phyloP scores from a whole-genome alignment of 2,797 vertebrate genomes.

The Australoheros facetus region DNA sequence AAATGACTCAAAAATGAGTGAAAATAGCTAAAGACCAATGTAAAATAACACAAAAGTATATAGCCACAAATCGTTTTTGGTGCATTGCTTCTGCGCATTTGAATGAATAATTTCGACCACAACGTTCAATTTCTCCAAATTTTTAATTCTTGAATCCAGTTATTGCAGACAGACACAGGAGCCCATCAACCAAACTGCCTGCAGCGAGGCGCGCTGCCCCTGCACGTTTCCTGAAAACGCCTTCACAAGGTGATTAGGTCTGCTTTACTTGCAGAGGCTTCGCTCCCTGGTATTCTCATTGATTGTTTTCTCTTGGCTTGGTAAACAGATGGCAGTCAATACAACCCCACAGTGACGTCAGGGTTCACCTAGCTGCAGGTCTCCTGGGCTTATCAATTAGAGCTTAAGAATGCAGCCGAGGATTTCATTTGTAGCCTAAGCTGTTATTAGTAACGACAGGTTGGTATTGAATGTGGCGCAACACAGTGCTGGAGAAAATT shows the following conservation, averaged over 20 bases:
- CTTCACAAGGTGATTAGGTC: conserved; percentile 56
- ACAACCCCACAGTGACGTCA: conserved; percentile 60
- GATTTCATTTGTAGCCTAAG: conserved; percentile 59
- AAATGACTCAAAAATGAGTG: neutral
- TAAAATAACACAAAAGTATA: neutral
- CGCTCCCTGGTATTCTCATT: conserved; percentile 54
- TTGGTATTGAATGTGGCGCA: conserved; percentile 67
- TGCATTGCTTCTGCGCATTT: neutral
- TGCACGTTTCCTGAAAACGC: conserved; percentile 13
- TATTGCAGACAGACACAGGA: neutral
- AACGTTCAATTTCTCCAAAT: neutral
- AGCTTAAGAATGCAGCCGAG: conserved; percentile 59
- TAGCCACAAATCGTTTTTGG: conserved; percentile 2
- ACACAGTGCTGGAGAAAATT: conserved; percentile 65
- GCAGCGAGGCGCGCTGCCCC: conserved; percentile 6
- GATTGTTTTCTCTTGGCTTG: conserved; percentile 64
- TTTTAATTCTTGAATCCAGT: neutral
- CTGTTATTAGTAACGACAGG: conserved; percentile 77
- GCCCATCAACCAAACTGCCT: conserved; percentile 23
- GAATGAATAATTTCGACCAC: neutral
- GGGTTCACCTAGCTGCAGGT: conserved; percentile 50
- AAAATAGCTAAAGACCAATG: neutral
- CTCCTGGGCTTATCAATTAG: conserved; percentile 68
- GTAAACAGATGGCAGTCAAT: conserved; percentile 68
- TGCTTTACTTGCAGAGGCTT: conserved; percentile 50